Conservation (phyloP, 2,888 invertebrate species). For the Aphrophora alni region DNA sequence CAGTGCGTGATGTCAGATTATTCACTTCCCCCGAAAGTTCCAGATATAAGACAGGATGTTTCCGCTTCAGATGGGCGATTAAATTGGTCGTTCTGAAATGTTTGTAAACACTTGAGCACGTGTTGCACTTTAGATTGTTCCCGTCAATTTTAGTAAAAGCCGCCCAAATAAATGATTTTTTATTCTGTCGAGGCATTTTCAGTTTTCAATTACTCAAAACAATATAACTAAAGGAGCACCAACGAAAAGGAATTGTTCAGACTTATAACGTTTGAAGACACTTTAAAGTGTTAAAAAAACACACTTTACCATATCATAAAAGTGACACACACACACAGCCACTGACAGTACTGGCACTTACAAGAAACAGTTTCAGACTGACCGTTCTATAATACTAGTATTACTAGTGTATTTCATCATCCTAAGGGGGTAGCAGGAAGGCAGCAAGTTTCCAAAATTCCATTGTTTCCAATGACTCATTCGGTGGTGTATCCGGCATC, state of each 20-base stretch:
- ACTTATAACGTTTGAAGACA: neutral
- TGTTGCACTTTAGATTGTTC: neutral
- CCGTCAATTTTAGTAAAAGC: neutral
- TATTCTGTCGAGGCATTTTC: neutral
- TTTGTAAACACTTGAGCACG: neutral
- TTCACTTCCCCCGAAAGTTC: neutral
- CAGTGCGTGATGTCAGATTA: neutral
- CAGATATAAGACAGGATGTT: neutral
- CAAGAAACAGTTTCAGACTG: neutral
- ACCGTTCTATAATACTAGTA: neutral
- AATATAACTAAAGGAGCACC: neutral
- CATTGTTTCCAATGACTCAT: neutral
- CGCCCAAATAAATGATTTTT: neutral
- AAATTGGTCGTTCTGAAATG: neutral
- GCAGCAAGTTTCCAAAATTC: neutral
- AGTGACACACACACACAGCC: neutral
- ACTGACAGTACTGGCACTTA: neutral
- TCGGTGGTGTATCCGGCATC: neutral
- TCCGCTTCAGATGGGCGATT: neutral
- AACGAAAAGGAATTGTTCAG: neutral
- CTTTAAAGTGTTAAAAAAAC: too few relatives aligned
- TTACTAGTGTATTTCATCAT: neutral
- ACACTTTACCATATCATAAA: neutral
- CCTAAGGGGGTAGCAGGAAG: neutral
- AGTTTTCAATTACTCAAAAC: neutral